These are phyloP conservation scores for Centruroides vittatus DNA, from an alignment of 1,140 invertebrate genomes.

Conservation along the genomic window DNA sequence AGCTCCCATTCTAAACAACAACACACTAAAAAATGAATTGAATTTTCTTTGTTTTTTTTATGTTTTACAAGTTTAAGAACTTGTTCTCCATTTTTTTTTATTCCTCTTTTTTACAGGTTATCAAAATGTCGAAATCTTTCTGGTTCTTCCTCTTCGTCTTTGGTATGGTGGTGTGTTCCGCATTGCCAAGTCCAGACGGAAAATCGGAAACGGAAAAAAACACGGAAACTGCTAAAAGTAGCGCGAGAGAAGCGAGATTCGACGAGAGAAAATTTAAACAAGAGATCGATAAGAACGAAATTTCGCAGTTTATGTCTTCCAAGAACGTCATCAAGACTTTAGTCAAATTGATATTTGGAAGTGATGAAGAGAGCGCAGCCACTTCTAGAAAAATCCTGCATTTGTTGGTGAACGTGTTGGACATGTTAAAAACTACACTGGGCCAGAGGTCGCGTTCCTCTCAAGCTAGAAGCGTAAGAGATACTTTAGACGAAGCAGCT, in stretches of 20 bases:
- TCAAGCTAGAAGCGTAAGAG: constrained; percentile 11
- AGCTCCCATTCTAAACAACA: no score
- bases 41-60: no score
- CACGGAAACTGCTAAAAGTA: constrained; percentile 1
- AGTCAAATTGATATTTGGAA: constrained; percentile 22
- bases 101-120: no score
- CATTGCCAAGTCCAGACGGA: constrained; percentile 58
- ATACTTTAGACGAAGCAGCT: constrained; percentile 20
- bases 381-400: constrained; percentile 22
- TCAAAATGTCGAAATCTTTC: no score
- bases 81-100: no score
- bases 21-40: no score
- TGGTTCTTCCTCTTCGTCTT: no score
- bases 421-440: constrained; percentile 20
- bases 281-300: constrained; percentile 15
- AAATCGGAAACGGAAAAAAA: constrained; percentile 72
- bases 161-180: no score
- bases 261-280: constrained; percentile 15
- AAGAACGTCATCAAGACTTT: constrained; percentile 22
- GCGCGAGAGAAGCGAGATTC: constrained; percentile 5
- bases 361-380: constrained; percentile 21
- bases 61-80: no score
- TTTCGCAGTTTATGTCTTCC: constrained; percentile 20
- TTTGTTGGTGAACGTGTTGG: constrained; percentile 20
- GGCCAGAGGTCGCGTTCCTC: constrained; percentile 18